Percentiles rank a stretch among this genome's conserved stretches.
Evolutionary conservation across 2,888 invertebrate genomes (phyloP).

Genomic region (Himalopsyche anomala): DNA sequence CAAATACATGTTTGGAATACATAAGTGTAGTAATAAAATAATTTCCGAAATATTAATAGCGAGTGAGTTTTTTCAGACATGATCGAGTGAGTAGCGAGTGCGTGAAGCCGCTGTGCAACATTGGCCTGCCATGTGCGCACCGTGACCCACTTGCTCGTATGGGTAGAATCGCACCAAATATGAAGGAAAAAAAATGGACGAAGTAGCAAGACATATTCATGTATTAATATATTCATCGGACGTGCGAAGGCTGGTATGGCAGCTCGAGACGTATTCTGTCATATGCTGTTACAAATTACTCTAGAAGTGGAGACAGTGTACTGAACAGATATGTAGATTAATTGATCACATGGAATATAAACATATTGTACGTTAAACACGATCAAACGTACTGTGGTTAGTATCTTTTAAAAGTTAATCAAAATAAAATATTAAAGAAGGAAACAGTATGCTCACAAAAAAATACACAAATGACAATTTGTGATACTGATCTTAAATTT

Average conservation of each 20-base stretch:
- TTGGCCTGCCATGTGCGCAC: constrained; percentile 1
- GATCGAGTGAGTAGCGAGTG: neutral
- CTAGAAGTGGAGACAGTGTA: neutral
- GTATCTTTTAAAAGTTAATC: too few species aligned
- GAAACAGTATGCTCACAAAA: too few species aligned
- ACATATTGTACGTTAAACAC: too few species aligned
- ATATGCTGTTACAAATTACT: neutral
- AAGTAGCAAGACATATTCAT: neutral
- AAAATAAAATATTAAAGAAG: too few species aligned
- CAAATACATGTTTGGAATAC: too few species aligned
- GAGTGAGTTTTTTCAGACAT: neutral
- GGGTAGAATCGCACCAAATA: constrained; percentile 27
- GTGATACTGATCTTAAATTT: too few species aligned
- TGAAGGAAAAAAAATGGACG: constrained; percentile 12
- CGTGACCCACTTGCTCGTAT: constrained; percentile 5
- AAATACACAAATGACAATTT: too few species aligned
- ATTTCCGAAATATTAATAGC: neutral
- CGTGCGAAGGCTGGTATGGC: neutral
- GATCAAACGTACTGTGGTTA: too few species aligned
- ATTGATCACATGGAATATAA: neutral
- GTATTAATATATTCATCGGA: constrained; percentile 13
- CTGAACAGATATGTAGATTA: neutral
- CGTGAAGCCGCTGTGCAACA: neutral
- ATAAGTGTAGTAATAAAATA: too few species aligned
- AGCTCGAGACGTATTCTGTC: neutral